phyloP scores from a whole-genome alignment of 2,113 vertebrate species.

The Apodemus speciosus region DNA sequence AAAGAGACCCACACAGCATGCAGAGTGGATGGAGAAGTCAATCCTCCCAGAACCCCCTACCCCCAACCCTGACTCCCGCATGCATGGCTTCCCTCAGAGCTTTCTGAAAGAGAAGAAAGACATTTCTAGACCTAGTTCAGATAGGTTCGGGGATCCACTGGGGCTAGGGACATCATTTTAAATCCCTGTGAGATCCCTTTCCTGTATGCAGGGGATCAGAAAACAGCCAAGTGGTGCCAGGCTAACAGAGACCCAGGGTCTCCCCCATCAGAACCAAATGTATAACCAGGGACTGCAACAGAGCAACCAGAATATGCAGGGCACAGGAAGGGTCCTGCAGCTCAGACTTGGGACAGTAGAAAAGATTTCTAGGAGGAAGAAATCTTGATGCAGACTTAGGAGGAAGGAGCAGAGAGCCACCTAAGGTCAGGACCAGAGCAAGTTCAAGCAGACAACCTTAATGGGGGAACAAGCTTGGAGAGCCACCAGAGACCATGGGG shows the following conservation, averaged over 20 bases:
- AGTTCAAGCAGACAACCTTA: neutral
- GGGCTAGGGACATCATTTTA: neutral
- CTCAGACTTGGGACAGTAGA: neutral
- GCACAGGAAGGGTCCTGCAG: neutral
- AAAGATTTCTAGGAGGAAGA: neutral
- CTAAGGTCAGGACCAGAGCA: neutral
- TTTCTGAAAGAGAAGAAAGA: neutral
- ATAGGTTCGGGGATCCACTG: neutral
- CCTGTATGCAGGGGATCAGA: neutral
- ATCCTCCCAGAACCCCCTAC: neutral
- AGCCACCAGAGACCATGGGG: neutral
- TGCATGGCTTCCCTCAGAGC: neutral
- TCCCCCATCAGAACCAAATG: neutral
- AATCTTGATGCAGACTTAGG: neutral
- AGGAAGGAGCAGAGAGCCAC: neutral
- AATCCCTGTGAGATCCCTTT: neutral
- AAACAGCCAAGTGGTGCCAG: neutral
- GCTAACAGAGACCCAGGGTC: neutral
- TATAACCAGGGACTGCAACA: neutral
- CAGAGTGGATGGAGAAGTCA: too few species aligned
- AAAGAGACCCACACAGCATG: rapidly evolving
- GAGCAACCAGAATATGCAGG: neutral
- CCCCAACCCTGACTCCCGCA: neutral
- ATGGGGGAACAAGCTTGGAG: neutral
- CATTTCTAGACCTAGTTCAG: neutral